Conservation (phyloP, 2,797 vertebrate species). For the Platalea minor region DNA sequence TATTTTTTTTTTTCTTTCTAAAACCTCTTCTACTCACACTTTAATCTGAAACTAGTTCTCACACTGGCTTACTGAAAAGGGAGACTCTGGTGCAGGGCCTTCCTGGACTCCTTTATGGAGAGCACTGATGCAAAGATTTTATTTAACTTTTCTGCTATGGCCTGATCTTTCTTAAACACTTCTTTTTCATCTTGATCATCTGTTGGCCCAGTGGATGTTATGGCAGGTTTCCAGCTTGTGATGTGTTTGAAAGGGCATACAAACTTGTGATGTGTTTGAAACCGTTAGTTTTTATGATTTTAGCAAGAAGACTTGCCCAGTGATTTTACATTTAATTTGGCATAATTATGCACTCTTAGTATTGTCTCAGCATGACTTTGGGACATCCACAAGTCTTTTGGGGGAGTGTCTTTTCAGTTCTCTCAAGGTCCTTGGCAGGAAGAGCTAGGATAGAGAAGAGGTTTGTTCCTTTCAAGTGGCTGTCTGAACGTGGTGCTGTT, state of each 20-base stretch:
- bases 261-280: neutral
- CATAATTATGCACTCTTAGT: neutral
- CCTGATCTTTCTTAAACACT: neutral
- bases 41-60: neutral
- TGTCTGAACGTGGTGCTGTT: neutral
- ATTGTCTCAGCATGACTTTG: neutral
- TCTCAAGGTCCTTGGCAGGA: neutral
- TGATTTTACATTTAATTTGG: neutral
- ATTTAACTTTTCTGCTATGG: neutral
- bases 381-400: neutral
- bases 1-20: neutral
- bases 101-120: neutral
- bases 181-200: slow-evolving; percentile 4
- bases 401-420: neutral
- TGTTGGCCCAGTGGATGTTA: neutral
- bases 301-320: neutral
- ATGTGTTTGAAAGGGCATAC: neutral
- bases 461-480: neutral
- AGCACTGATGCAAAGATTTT: neutral
- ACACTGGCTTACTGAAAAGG: neutral
- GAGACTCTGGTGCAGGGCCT: neutral
- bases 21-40: neutral
- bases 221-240: neutral
- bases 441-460: neutral
- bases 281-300: neutral